Evolutionary conservation across 2,113 vertebrate genomes (phyloP).

Genomic region (Seriola quinqueradiata): DNA sequence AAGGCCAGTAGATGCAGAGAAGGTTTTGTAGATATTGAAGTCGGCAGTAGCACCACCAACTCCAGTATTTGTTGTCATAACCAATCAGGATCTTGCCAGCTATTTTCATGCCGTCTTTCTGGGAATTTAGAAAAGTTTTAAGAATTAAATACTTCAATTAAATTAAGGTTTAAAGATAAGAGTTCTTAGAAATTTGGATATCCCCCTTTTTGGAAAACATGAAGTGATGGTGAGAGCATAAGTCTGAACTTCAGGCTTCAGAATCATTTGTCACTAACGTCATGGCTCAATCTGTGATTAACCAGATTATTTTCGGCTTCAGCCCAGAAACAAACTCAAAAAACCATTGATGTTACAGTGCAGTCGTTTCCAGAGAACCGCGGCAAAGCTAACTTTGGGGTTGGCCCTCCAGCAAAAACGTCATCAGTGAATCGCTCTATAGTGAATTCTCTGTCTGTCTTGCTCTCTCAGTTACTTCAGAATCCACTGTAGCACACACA

Average conservation of each 20-base stretch:
- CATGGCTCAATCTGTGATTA: background rate
- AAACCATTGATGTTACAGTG: slow-evolving; percentile 7
- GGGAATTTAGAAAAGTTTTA: background rate
- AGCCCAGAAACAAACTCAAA: slow-evolving; percentile 17
- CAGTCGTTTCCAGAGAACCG: slow-evolving; percentile 16
- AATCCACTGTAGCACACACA: slow-evolving; percentile 28
- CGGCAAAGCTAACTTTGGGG: slow-evolving; percentile 34
- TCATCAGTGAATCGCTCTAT: slow-evolving; percentile 26
- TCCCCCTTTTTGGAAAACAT: background rate
- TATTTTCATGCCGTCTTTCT: background rate
- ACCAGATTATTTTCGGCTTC: background rate
- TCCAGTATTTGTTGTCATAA: background rate
- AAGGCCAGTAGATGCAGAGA: too few relatives aligned
- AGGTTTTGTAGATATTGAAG: background rate
- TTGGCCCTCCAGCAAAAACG: slow-evolving; percentile 32
- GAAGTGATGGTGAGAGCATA: background rate
- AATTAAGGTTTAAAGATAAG: background rate
- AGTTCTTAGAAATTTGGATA: background rate
- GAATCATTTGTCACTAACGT: background rate
- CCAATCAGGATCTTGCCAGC: background rate
- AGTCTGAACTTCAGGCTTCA: background rate
- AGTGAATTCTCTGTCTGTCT: slow-evolving; percentile 38
- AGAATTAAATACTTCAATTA: background rate
- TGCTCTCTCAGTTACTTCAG: slow-evolving; percentile 8
- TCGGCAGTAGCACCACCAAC: background rate